Evolutionary conservation across 2,888 invertebrate genomes (phyloP), one percentile per base, ranked within the genome.

Genomic region (Perizoma affinitatum): DNA sequence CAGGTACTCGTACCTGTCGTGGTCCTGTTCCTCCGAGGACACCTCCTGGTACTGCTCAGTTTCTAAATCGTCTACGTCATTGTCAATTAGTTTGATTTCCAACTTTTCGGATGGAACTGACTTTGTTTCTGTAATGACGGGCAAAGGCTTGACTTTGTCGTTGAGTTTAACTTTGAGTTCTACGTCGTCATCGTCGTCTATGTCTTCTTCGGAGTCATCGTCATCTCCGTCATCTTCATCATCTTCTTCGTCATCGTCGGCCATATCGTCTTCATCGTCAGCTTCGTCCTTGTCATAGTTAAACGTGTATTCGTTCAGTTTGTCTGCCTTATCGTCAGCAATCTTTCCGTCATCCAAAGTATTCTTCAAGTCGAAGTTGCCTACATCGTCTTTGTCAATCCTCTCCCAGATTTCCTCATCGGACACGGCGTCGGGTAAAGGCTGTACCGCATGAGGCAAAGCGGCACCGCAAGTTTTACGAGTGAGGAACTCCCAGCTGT

Each of bases 391-490:
- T 63, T 85, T 82, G 66, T 91, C 87, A 52, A 90, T 87, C 65
- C 87, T 87, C 68, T 90, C 89, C 89, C 91, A 91, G 62, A 92
- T 91, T 73, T 92, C 92, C 68, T 92, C 90, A 64, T 91, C 89
- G 0, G 88, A 88, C 0, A 88, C 84, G 0, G 84, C 65, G 10
- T 63, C 65, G 0, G 84, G 80, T 49, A 87, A 65, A 6, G 86
- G 85, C 61, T 87, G 83, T 5, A 89, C 86, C 3, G 86, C 77
- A 64, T 88, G 90, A 8, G 84, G 72, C 35, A 83, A 63, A 6
- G 82, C 78, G 48, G 79, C 74, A 22, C 88, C 90, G 67, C 93
- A 93, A 47, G 84, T 87, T 72, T 90, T 87, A 63, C 84, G 84
- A n/a, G 89, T 83, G 43, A 93, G 83, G 78, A 85, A 84, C 67